These are phyloP conservation scores for Lasioglossum leucozonium DNA, from an alignment of 2,888 invertebrate species.

Conservation along the genomic window DNA sequence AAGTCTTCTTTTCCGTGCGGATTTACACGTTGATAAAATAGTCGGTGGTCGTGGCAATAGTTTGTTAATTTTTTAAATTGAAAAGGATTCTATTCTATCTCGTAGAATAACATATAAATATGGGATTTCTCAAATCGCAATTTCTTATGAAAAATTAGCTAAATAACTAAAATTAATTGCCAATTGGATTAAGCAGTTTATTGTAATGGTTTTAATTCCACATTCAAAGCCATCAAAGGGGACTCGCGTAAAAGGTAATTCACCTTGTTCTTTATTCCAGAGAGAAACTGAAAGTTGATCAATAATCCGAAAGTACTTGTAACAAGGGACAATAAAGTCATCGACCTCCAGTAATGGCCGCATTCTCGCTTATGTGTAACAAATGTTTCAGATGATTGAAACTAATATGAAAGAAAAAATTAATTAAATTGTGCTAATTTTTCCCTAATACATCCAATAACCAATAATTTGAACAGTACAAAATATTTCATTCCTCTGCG, in stretches of 20 bases:
- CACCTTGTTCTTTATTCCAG: slow-evolving; percentile 4
- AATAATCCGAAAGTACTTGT: slow-evolving; percentile 42
- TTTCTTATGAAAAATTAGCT: not conserved
- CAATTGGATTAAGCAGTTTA: not conserved
- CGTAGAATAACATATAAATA: not conserved
- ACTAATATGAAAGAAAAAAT: not conserved
- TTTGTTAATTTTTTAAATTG: not conserved
- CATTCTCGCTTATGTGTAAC: slow-evolving; percentile 45
- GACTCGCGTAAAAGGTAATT: not conserved
- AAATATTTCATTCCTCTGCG: too few relatives aligned
- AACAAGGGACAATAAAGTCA: slow-evolving; percentile 35
- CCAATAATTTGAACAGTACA: too few relatives aligned
- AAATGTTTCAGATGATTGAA: not conserved
- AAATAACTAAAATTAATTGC: not conserved
- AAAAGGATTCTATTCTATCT: not conserved
- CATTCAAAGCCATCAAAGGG: not conserved
- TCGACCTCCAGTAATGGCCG: slow-evolving; percentile 40
- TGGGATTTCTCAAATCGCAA: too few relatives aligned
- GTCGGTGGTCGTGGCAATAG: not conserved
- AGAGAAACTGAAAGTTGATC: slow-evolving; percentile 18
- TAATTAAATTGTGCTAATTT: not conserved
- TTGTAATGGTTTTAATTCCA: not conserved
- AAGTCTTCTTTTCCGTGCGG: not conserved
- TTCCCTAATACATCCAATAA: not conserved
- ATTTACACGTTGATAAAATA: not conserved